Conservation (phyloP, 2,113 vertebrate genomes). For the Percina caprodes region DNA sequence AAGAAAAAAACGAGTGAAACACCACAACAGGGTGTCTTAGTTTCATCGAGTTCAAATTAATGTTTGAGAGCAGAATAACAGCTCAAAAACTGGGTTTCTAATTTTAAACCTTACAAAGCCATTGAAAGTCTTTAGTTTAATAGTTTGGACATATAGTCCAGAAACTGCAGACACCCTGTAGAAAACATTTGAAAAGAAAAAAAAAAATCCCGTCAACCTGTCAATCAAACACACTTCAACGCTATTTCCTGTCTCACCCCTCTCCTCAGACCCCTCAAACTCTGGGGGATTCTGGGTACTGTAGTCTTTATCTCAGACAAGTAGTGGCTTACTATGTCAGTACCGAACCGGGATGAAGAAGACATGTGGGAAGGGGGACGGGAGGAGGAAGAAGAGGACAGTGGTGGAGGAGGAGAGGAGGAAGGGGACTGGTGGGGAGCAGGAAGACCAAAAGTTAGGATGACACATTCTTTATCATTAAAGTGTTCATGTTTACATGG, state of each 20-base stretch:
- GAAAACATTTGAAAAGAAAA: background rate
- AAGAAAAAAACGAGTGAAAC: slow-evolving; percentile 1
- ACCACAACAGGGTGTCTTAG: slow-evolving; percentile 48
- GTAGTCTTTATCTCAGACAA: slow-evolving; percentile 95
- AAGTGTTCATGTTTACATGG: background rate
- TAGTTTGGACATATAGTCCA: background rate
- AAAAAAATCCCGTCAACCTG: slow-evolving; percentile 26
- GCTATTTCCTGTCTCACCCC: slow-evolving; percentile 89
- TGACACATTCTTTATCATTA: background rate
- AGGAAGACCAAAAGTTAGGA: slow-evolving; percentile 61
- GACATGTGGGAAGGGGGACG: slow-evolving; percentile 87
- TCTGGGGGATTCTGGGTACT: slow-evolving; percentile 93
- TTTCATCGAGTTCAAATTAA: background rate
- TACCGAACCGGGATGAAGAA: slow-evolving; percentile 89
- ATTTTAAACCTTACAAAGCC: too few species aligned
- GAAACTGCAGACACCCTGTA: slow-evolving; percentile 55
- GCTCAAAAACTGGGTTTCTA: background rate
- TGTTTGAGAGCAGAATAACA: background rate
- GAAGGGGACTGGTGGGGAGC: slow-evolving; percentile 78
- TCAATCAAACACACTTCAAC: slow-evolving; percentile 29
- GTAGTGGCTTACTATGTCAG: slow-evolving; percentile 94
- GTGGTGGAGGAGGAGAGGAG: slow-evolving; percentile 73
- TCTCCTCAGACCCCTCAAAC: slow-evolving; percentile 92
- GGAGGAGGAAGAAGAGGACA: slow-evolving; percentile 85
- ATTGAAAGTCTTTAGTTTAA: background rate